Evolutionary conservation across 2,113 vertebrate species (phyloP).

Genomic region (Prinia subflava): DNA sequence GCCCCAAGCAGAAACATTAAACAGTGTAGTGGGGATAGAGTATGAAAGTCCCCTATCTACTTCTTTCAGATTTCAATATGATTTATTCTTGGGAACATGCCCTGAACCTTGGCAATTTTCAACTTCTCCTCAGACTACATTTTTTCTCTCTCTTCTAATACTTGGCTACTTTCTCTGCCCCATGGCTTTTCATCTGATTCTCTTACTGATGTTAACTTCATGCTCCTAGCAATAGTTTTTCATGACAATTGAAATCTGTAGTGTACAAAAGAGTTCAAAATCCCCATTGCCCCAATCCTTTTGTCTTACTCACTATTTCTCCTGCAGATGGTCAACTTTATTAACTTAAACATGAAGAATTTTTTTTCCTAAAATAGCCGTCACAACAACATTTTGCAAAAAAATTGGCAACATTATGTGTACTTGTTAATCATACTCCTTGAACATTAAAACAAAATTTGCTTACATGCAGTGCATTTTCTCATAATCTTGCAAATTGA

Average conservation of each 20-base stretch:
- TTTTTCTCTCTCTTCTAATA: not conserved
- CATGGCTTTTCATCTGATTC: not conserved
- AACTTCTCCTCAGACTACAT: not conserved
- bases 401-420: not conserved
- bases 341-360: not conserved
- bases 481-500: not conserved
- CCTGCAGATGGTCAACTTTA: not conserved
- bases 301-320: not conserved
- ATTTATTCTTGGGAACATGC: conserved; percentile 9
- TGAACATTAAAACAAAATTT: not conserved
- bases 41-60: not conserved
- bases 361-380: not conserved
- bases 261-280: not conserved
- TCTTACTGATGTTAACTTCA: not conserved
- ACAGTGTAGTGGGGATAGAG: not conserved
- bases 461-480: not conserved
- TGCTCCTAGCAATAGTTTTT: not conserved
- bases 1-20: conserved; percentile 11
- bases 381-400: not conserved
- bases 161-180: not conserved
- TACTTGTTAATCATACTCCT: not conserved
- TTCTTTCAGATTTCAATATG: not conserved
- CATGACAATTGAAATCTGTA: not conserved
- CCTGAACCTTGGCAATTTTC: conserved; percentile 6
- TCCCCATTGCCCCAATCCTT: not conserved